Evolutionary conservation across 2,888 invertebrate genomes (phyloP).

Genomic region (Gymnoscelis rufifasciata): DNA sequence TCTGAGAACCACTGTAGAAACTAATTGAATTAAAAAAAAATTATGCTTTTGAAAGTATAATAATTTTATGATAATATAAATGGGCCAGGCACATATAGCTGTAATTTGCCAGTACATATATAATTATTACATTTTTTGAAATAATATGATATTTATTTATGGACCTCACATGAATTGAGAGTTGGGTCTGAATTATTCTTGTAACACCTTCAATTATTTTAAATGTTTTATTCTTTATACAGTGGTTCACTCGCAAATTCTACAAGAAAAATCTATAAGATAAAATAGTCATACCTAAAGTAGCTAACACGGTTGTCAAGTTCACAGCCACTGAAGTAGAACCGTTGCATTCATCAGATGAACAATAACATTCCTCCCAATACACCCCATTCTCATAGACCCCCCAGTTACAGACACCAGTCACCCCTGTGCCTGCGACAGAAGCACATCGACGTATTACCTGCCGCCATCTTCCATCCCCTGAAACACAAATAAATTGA

Average conservation of each 20-base stretch:
- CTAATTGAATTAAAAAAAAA: no score
- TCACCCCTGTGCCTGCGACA: constrained; percentile 93
- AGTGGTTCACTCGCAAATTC: constrained; percentile 1
- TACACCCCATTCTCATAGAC: constrained; percentile 96
- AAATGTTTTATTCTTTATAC: neutral
- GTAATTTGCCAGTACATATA: no score
- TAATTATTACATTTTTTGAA: no score
- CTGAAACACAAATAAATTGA: no score
- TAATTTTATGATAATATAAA: no score
- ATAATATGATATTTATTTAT: no score
- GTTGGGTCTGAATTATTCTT: no score
- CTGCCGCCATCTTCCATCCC: constrained; percentile 97
- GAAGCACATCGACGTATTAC: constrained; percentile 94
- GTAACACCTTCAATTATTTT: no score
- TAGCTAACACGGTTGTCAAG: constrained; percentile 33
- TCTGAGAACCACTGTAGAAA: no score
- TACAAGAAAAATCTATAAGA: constrained; percentile 7
- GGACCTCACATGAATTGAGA: no score
- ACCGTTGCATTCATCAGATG: constrained; percentile 91
- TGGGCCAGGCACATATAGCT: no score
- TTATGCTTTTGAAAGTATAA: no score
- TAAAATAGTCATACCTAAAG: constrained; percentile 9
- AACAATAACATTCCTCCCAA: constrained; percentile 98
- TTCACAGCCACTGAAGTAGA: constrained; percentile 46
- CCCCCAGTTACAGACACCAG: constrained; percentile 98